Conservation (phyloP, 2,113 vertebrate genomes). For the Bubalus kerabau region DNA sequence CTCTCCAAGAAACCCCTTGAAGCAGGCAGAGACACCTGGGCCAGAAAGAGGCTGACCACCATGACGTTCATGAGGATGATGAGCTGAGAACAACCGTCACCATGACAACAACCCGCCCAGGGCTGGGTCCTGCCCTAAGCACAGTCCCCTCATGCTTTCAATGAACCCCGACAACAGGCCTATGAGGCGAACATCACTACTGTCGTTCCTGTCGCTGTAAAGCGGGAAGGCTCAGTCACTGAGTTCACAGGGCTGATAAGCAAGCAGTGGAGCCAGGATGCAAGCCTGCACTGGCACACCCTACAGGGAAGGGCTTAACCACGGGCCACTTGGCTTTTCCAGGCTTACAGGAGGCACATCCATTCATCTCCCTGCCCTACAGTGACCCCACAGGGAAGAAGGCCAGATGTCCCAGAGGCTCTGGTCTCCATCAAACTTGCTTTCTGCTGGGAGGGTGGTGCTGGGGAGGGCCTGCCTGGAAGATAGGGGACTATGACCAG, state of each 20-base stretch:
- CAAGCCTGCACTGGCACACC: not conserved
- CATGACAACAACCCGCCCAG: not conserved
- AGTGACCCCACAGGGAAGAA: not conserved
- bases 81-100: not conserved
- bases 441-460: not conserved
- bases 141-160: accelerated
- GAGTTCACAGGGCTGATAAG: not conserved
- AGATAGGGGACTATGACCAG: not conserved
- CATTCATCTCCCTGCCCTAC: not conserved
- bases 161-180: not conserved
- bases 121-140: not conserved
- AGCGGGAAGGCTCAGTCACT: not conserved
- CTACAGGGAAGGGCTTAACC: not conserved
- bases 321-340: not conserved
- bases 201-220: not conserved
- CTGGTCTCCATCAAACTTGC: not conserved
- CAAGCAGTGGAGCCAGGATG: not conserved
- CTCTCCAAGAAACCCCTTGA: not conserved
- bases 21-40: not conserved
- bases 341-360: not conserved
- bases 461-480: not conserved
- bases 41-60: not conserved
- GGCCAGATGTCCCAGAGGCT: not conserved
- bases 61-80: accelerated
- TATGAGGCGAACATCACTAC: accelerated